Evolutionary conservation across 2,888 invertebrate genomes (phyloP).

Genomic region (Lycocerus yunnanus): DNA sequence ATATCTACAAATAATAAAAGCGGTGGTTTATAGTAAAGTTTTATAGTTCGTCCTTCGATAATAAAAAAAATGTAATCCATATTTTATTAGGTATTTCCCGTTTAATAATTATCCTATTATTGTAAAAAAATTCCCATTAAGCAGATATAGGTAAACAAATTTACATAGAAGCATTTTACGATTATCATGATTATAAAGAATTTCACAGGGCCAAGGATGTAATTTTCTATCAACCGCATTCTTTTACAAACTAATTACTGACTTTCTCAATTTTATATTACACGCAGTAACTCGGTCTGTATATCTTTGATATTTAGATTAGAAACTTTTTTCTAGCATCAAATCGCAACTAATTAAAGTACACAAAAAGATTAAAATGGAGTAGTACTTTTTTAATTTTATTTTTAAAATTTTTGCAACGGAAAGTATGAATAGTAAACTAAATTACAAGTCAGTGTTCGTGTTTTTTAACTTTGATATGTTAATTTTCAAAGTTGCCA

Average conservation of each 20-base stretch:
- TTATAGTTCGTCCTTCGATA: not conserved
- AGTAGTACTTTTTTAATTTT: not conserved
- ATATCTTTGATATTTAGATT: constrained; percentile 31
- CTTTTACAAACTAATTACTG: constrained; percentile 21
- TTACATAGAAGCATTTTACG: not conserved
- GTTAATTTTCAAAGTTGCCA: constrained; percentile 15
- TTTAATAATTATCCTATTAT: too few species aligned
- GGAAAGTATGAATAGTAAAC: constrained; percentile 15
- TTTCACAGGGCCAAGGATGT: constrained; percentile 28
- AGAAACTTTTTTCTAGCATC: constrained; percentile 26
- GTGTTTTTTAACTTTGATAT: constrained; percentile 23
- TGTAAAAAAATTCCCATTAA: not conserved
- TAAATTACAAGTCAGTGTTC: not conserved
- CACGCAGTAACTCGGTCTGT: constrained; percentile 23
- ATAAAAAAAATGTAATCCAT: not conserved
- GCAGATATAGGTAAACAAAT: not conserved
- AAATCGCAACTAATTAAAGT: not conserved
- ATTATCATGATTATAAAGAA: not conserved
- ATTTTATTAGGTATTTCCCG: not conserved
- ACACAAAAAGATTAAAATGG: not conserved
- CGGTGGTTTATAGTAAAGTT: not conserved
- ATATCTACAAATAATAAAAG: not conserved
- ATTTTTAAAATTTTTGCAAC: not conserved
- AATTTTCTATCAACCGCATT: constrained; percentile 25
- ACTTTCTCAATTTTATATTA: constrained; percentile 29